Conservation (phyloP, 2,888 invertebrate genomes). For the Tachystola acroxantha region DNA sequence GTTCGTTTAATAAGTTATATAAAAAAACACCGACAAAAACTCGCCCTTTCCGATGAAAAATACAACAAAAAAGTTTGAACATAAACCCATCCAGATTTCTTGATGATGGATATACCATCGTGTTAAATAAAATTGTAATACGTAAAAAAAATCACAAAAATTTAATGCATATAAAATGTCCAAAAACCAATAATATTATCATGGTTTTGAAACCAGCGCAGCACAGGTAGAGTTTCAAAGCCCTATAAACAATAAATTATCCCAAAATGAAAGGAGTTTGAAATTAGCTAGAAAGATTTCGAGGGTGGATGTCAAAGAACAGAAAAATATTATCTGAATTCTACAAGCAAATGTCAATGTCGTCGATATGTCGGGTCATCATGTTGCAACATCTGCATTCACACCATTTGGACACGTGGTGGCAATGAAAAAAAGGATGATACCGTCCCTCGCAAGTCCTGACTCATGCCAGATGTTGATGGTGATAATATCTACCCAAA, state of each 20-base stretch:
- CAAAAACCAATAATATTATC: too few species aligned
- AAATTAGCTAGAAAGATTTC: too few species aligned
- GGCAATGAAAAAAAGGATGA: constrained; percentile 16
- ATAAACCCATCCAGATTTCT: constrained; percentile 13
- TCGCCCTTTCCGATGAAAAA: constrained; percentile 24
- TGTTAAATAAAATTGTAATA: background rate
- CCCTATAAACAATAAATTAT: too few species aligned
- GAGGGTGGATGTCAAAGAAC: too few species aligned
- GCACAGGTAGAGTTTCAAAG: too few species aligned
- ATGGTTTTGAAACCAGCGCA: too few species aligned
- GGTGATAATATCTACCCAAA: constrained; percentile 1
- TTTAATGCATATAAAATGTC: too few species aligned
- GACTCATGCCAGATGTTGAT: constrained; percentile 10
- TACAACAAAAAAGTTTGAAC: constrained; percentile 11
- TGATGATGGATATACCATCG: constrained; percentile 5
- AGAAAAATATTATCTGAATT: too few species aligned
- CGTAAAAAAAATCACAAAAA: too few species aligned
- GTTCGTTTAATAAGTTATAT: constrained; percentile 21
- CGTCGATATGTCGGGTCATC: background rate
- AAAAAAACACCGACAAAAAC: constrained; percentile 34
- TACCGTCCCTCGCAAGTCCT: constrained; percentile 5
- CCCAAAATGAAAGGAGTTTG: too few species aligned
- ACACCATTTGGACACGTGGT: constrained; percentile 18
- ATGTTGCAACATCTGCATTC: constrained; percentile 29
- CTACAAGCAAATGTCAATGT: too few species aligned